Base-by-base conservation (phyloP, 2,888 invertebrate species). In the Clitarchus hookeri region DNA sequence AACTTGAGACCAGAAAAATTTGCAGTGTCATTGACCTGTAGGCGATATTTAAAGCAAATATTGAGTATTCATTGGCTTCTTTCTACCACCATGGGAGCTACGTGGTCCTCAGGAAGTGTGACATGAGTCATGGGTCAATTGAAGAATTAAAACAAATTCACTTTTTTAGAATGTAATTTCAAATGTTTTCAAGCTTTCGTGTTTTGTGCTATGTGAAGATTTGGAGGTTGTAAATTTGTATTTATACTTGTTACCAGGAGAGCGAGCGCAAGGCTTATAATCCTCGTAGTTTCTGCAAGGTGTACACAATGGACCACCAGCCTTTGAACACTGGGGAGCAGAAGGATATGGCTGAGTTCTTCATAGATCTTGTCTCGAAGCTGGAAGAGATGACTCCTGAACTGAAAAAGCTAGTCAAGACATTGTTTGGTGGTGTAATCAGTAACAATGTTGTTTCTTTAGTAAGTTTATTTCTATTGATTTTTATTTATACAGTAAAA, bases 281-380 rank as follows among this genome's bases (percentile, higher is more conserved):
- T 92, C 98, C 98, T 0, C 94, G 97, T 84, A 97, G 97, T 89
- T 98, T 98, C 91, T 98, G 98, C 91, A 97, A 98, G 89, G 98
- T 97, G 0, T 98, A 98, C 92, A 98, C 97, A 85, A 98, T 98
- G 98, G 98, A 98, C 91, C 98, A 98, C 91, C 98, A 98, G 91
- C 98, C 98, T 0, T 91, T 98, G 12, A 98, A 98, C 91, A 98
- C 98, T 0, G 98, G 98, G 0, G 98, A 98, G 90, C 98, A 98
- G 91, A 98, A 98, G 90, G 98, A 98, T 90, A 98, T 98, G 98
- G 98, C 98, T 0, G 98, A 98, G 92, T 98, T 98, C 92, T 98
- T 98, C 91, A 98, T 98, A 86, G 98, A 98, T 92, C 94, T 98
- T 84, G 98, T 98, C 53, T 98, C 98, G 36, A 98, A 98, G 91